Evolutionary conservation across 1,140 invertebrate species (phyloP).

Genomic region (Ridgeia piscesae): DNA sequence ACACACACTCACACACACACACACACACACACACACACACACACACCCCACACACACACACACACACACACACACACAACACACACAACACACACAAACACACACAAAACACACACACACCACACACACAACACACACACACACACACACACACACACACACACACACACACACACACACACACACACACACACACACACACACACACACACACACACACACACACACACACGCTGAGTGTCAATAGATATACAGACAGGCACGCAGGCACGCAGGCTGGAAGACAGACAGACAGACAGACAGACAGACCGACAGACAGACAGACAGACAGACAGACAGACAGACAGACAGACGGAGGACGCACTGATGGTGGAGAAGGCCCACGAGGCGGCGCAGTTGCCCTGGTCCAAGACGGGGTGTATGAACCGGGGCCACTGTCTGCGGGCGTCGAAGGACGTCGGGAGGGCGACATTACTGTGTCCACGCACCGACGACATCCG

Average conservation of each 20-base stretch:
- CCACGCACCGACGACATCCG: constrained; percentile 60
- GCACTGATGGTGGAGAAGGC: constrained; percentile 75
- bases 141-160: too few species aligned
- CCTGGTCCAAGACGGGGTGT: constrained; percentile 78
- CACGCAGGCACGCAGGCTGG: not conserved
- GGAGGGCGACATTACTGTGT: constrained; percentile 39
- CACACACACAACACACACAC: too few species aligned
- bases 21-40: too few species aligned
- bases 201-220: not conserved
- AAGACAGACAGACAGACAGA: not conserved
- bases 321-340: not conserved
- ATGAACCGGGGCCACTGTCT: constrained; percentile 73
- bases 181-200: not conserved
- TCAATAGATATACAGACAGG: not conserved
- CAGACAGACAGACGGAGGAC: not conserved
- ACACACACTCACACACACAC: too few species aligned
- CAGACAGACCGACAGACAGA: not conserved
- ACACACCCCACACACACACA: too few species aligned
- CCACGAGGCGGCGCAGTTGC: constrained; percentile 90
- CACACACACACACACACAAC: not conserved
- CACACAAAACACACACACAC: not conserved
- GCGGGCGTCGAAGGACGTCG: constrained; percentile 72
- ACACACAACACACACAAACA: not conserved
- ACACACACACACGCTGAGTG: too few species aligned
- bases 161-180: not conserved